Evolutionary conservation across 2,113 vertebrate species (phyloP).

Genomic region (Heterotilapia buettikoferi): DNA sequence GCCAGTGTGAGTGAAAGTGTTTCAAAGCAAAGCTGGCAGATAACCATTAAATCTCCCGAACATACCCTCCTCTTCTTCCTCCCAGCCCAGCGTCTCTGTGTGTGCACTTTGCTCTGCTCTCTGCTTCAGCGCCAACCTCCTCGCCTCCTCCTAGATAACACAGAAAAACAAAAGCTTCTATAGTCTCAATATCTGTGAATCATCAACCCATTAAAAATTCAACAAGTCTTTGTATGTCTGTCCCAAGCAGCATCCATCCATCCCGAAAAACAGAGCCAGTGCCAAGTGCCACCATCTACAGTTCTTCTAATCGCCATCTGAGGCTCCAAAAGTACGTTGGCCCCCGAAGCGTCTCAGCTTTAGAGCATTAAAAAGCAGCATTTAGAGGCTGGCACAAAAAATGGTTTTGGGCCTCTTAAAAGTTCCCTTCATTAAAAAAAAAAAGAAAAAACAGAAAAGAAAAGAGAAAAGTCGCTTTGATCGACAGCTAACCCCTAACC

Average conservation of each 20-base stretch:
- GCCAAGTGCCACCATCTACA: fast-evolving
- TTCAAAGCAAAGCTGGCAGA: not conserved
- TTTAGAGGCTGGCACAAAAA: not conserved
- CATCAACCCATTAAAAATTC: not conserved
- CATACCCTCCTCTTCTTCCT: conserved; percentile 90
- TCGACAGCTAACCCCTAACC: not conserved
- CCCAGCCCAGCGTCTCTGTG: conserved; percentile 86
- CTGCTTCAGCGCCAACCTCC: conserved; percentile 91
- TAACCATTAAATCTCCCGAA: not conserved
- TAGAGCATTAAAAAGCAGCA: not conserved
- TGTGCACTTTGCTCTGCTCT: conserved; percentile 85
- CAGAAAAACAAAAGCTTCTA: not conserved
- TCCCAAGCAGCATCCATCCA: not conserved
- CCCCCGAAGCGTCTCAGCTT: fast-evolving
- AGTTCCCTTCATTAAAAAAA: too few species aligned
- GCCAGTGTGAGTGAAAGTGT: not conserved
- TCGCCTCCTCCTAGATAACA: conserved; percentile 82
- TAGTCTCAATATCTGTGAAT: not conserved
- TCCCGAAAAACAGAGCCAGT: not conserved
- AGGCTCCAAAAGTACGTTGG: fast-evolving
- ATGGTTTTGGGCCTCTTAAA: not conserved
- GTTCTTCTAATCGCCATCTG: not conserved
- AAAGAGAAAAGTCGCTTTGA: fast-evolving
- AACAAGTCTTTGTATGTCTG: not conserved
- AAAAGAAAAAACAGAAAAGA: fast-evolving